phyloP scores from a whole-genome alignment of 2,113 vertebrate species.

The Sorex araneus region DNA sequence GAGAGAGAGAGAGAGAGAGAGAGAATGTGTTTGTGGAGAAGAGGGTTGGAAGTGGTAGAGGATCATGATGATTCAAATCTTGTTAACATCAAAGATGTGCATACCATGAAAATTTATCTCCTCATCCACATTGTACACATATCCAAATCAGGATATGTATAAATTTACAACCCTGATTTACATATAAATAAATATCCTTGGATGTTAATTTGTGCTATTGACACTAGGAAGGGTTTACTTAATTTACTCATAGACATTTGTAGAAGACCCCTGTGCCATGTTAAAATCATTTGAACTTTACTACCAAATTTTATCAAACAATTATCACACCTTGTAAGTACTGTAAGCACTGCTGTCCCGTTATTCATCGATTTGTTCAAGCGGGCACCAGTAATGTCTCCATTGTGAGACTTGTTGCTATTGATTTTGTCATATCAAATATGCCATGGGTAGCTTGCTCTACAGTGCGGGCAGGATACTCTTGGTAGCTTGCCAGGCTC shows the following conservation, averaged over 20 bases:
- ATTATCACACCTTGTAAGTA: too few relatives aligned
- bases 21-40: background rate
- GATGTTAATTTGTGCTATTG: background rate
- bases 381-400: too few relatives aligned
- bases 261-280: background rate
- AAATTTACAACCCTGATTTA: background rate
- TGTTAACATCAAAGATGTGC: too few relatives aligned
- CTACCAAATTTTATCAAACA: background rate
- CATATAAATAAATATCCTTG: conserved; percentile 10
- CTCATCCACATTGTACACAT: background rate
- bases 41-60: conserved; percentile 6
- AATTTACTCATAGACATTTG: conserved; percentile 29
- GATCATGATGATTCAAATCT: background rate
- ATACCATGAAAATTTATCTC: too few relatives aligned
- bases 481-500: too few relatives aligned
- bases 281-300: background rate
- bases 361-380: too few relatives aligned
- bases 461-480: too few relatives aligned
- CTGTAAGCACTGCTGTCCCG: too few relatives aligned
- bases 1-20: too few relatives aligned
- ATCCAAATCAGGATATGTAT: background rate
- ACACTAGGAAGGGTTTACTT: background rate
- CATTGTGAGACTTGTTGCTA: too few relatives aligned
- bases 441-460: too few relatives aligned
- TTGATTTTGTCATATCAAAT: too few relatives aligned